A percentile compares a stretch with the other conserved stretches of the same genome.
These are phyloP conservation scores for Ataeniobius toweri DNA, from an alignment of 2,797 vertebrate genomes.

Conservation along the genomic window DNA sequence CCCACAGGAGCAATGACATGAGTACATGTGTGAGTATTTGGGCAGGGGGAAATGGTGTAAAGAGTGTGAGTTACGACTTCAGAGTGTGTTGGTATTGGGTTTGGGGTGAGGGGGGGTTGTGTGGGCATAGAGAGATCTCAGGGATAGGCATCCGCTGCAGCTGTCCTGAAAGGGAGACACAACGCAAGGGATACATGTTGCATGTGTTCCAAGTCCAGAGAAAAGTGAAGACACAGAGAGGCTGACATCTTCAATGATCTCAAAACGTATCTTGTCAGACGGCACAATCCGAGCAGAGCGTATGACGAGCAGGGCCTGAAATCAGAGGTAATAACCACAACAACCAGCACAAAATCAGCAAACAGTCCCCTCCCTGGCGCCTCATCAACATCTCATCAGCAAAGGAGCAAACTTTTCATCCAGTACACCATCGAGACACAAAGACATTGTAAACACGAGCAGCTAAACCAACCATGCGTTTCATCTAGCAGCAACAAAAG, in stretches of 20 bases:
- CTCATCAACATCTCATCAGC: conserved; percentile 25
- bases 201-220: conserved; percentile 60
- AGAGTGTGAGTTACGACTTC: conserved; percentile 60
- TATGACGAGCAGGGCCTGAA: conserved; percentile 39
- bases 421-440: background rate
- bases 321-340: conserved; percentile 43
- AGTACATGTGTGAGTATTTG: conserved; percentile 51
- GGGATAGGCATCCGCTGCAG: conserved; percentile 72
- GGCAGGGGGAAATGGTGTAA: conserved; percentile 29
- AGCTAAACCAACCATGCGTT: conserved; percentile 43
- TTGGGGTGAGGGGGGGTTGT: conserved; percentile 19
- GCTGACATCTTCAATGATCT: conserved; percentile 29
- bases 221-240: conserved; percentile 16
- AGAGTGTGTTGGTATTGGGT: background rate
- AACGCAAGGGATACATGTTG: conserved; percentile 59
- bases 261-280: conserved; percentile 46
- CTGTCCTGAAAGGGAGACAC: conserved; percentile 76
- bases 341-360: conserved; percentile 40
- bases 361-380: conserved; percentile 20
- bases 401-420: conserved; percentile 7
- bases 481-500: conserved; percentile 52
- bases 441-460: conserved; percentile 10
- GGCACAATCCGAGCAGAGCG: conserved; percentile 44
- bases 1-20: conserved; percentile 58
- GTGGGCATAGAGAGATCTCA: conserved; percentile 68